These are phyloP conservation scores for Campaea margaritaria DNA, from an alignment of 2,888 invertebrate genomes.

Conservation along the genomic window DNA sequence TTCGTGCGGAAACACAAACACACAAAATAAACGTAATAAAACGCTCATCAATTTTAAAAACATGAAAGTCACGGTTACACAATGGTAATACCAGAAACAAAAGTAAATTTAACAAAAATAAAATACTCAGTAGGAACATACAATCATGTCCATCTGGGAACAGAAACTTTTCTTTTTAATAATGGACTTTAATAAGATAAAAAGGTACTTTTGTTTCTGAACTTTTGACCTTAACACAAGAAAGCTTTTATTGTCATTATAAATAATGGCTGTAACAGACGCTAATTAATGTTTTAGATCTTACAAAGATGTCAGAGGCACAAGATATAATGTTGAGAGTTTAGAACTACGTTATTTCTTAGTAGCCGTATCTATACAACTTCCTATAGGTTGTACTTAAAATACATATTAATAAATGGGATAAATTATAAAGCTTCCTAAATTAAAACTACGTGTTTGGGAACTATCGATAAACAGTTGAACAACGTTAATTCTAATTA, in stretches of 20 bases:
- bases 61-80: conserved; percentile 19
- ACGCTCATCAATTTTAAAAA: conserved; percentile 25
- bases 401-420: neutral
- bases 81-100: conserved; percentile 11
- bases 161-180: conserved; percentile 37
- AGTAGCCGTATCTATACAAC: no score
- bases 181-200: conserved; percentile 39
- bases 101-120: conserved; percentile 27
- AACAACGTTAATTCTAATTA: no score
- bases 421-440: no score
- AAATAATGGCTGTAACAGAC: conserved; percentile 33
- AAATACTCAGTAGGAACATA: conserved; percentile 18
- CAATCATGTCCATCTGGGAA: conserved; percentile 31
- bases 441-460: no score
- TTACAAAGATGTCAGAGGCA: conserved; percentile 21
- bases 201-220: conserved; percentile 36
- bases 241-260: conserved; percentile 40
- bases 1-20: neutral
- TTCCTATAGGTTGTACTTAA: no score
- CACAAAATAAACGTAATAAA: conserved; percentile 15
- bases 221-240: conserved; percentile 39
- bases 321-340: neutral
- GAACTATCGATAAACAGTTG: no score
- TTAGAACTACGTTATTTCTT: neutral
- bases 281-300: conserved; percentile 37